Conservation (phyloP, 2,113 vertebrate genomes). For the Nicator chloris region DNA sequence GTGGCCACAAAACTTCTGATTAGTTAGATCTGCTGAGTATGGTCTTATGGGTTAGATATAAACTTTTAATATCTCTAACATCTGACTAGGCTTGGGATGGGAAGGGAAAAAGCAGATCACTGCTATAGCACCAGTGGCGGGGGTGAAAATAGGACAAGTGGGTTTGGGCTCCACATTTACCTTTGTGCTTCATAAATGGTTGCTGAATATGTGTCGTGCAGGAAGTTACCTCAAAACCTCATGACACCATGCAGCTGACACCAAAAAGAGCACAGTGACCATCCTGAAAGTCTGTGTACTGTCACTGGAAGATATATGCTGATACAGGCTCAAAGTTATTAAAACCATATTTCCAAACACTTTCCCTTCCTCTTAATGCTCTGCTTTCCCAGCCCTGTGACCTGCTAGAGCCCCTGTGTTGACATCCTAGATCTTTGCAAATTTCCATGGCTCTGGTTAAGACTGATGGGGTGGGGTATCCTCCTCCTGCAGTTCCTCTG, state of each 20-base stretch:
- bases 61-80: neutral
- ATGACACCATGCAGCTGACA: fast-evolving
- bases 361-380: neutral
- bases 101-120: neutral
- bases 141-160: neutral
- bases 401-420: neutral
- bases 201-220: neutral
- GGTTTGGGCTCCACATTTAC: neutral
- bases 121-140: neutral
- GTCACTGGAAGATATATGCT: neutral
- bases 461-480: neutral
- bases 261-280: neutral
- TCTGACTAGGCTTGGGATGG: neutral
- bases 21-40: neutral
- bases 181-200: neutral
- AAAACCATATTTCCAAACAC: neutral
- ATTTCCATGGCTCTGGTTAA: too few relatives aligned
- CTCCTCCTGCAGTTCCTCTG: neutral
- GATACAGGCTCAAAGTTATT: neutral
- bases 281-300: neutral
- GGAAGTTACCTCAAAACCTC: neutral
- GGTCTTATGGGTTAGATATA: neutral
- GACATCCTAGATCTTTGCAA: too few relatives aligned
- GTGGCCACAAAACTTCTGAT: neutral
- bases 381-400: neutral